Evolutionary conservation across 2,113 vertebrate genomes (phyloP).

Genomic region (Ardeotis arabs): DNA sequence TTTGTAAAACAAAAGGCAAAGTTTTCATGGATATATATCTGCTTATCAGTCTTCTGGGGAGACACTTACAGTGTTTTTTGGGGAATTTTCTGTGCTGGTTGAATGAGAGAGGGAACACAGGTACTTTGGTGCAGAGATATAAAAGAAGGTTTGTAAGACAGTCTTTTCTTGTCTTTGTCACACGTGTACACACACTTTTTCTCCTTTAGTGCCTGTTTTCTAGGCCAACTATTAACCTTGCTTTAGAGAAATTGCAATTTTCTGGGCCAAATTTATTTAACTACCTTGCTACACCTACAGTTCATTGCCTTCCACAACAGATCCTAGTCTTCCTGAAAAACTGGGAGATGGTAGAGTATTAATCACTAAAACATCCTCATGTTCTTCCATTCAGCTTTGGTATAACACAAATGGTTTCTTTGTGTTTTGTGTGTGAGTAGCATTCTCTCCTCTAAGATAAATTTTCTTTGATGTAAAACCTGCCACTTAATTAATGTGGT

Average conservation of each 20-base stretch:
- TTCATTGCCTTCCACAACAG: neutral
- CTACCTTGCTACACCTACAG: neutral
- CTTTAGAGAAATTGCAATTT: neutral
- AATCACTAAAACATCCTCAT: neutral
- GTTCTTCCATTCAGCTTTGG: neutral
- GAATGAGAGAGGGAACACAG: neutral
- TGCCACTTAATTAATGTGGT: neutral
- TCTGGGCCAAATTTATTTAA: neutral
- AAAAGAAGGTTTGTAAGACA: neutral
- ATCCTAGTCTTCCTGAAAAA: neutral
- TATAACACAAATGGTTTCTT: neutral
- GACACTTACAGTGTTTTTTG: neutral
- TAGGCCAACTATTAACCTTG: neutral
- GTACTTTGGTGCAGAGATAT: neutral
- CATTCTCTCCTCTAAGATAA: neutral
- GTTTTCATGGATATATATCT: neutral
- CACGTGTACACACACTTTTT: neutral
- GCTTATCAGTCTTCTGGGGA: neutral
- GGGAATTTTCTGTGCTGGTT: neutral
- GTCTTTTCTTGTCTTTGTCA: neutral
- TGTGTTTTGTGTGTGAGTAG: neutral
- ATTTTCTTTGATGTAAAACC: neutral
- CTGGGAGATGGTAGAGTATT: neutral
- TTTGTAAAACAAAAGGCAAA: neutral
- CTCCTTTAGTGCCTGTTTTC: neutral